Base-by-base conservation (phyloP, 1,140 invertebrate genomes). In the Hyphantria cunea region DNA sequence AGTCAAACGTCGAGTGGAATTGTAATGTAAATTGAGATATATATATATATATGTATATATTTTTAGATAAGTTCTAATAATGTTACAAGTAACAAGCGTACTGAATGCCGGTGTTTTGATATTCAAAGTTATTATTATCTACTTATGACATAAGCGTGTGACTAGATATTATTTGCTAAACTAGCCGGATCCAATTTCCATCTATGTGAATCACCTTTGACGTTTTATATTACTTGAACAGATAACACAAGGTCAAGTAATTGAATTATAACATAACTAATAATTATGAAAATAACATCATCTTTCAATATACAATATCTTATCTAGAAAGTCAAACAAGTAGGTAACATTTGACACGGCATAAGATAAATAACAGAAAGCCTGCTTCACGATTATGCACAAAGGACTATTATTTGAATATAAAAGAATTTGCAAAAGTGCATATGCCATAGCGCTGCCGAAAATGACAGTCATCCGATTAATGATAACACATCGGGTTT, bases 181-280 rank as follows among this genome's bases (percentile, higher is more conserved):
- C 42, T 55, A 55, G 53, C 32, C 17, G 14, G 42, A 17, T 39
- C 45, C 17, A 10, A 47, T 45, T 55, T 55, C 53, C 32, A 34
- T 25, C 42, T 25, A 47, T 44, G 41, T 55, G 52, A 55, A 32
- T 55, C 53, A 47, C 53, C 42, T 45, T 9, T 3, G 14, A 33
- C 53, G 42, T 55, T 31, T 15, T n/a, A 11, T 37, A 37, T 55
- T 34, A 55, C 12, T 45, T 2, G 13, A 6, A n/a, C 3, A 14
- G 52, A 32, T 45, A 44, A 55, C 45, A 33, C 53, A 44, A 47
- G 14, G 37, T 10, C 41, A 42, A 55, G 31, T 55, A 55, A 55
- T 55, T 55, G 41, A 15, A 47, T 45, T 58, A 49, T 45, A 58
- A 58, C 37, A 49, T 45, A 58, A 58, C 37, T 33, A 39, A 39